Percentiles rank a stretch among this genome's conserved stretches.
Evolutionary conservation across 2,888 invertebrate genomes (phyloP).

Genomic region (Octonoba sinensis): DNA sequence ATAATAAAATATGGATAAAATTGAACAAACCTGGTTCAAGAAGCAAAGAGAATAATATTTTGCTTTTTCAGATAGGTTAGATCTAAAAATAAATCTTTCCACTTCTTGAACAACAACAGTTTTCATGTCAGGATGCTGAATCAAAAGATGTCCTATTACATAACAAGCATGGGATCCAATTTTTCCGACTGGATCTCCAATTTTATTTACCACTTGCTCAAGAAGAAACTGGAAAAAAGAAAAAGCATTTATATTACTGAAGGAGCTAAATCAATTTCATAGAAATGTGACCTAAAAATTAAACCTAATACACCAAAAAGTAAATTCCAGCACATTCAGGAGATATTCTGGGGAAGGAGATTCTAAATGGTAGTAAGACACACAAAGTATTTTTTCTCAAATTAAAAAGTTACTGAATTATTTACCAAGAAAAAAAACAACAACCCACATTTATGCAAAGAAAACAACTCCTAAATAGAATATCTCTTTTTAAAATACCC

Average conservation of each 20-base stretch:
- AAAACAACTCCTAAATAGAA: too few species aligned
- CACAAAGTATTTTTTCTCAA: too few species aligned
- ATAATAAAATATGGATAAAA: background rate
- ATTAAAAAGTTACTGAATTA: too few species aligned
- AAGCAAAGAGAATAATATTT: constrained; percentile 96
- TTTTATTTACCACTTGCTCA: constrained; percentile 88
- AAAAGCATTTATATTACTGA: too few species aligned
- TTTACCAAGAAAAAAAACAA: too few species aligned
- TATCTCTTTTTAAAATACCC: too few species aligned
- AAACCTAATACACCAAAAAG: constrained; percentile 10
- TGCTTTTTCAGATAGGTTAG: constrained; percentile 85
- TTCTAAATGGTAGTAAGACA: too few species aligned
- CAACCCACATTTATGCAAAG: too few species aligned
- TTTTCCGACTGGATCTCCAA: constrained; percentile 91
- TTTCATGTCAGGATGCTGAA: constrained; percentile 92
- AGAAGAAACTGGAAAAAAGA: constrained; percentile 77
- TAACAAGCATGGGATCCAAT: constrained; percentile 90
- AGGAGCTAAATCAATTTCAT: too few species aligned
- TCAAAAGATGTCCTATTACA: constrained; percentile 84
- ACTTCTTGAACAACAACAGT: constrained; percentile 86
- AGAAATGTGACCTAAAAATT: too few species aligned
- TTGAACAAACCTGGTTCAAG: constrained; percentile 82
- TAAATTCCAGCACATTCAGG: too few species aligned
- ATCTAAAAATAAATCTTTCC: constrained; percentile 88
- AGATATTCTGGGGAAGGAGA: too few species aligned